Evolutionary conservation across 2,888 invertebrate species (phyloP), one percentile per base, ranked within the genome.

Genomic region (Tipula lateralis): DNA sequence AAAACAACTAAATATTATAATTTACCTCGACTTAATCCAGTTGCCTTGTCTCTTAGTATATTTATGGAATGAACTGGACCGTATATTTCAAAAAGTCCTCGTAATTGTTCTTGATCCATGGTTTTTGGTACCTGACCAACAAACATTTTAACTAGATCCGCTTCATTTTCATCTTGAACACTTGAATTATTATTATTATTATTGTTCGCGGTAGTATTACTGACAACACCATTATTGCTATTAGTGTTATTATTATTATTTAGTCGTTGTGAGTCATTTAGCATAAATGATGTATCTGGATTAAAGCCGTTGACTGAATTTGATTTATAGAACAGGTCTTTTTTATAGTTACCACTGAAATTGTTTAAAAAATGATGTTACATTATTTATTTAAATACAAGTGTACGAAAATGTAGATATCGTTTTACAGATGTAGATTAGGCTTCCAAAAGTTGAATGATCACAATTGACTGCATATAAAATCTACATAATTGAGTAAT

Each of bases 81-180:
- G 30, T 83, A 83, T 32, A 32, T 32, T 83, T 83, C 83, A 83
- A 83, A 83, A n/a, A 83, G 29, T 83, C 32, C 30, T 30, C 32
- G 83, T 83, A 83, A 83, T 83, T 83, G 83, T 30, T 83, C 83
- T 7, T 29, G 30, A 83, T 29, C 32, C 32, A 83, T 32, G 1
- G 83, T 83, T 29, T 32, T 29, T n/a, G 83, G 83, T 83, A 83
- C 13, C 32, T 83, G 83, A 7, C 83, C 83, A 83, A 83, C 83
- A 83, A 83, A 83, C 83, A 83, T 83, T 83, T 83, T 83, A 30
- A 83, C 32, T 30, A n/a, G 29, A 83, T 83, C 83, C 32, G 83
- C 30, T 32, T 83, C 83, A 50, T 50, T 50, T 7, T 50, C 44
- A 50, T 50, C 44, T 50, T 50, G 44, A 50, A 50, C 12, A 50